phyloP scores from a whole-genome alignment of 1,140 invertebrate species.

The Drosophila insularis region DNA sequence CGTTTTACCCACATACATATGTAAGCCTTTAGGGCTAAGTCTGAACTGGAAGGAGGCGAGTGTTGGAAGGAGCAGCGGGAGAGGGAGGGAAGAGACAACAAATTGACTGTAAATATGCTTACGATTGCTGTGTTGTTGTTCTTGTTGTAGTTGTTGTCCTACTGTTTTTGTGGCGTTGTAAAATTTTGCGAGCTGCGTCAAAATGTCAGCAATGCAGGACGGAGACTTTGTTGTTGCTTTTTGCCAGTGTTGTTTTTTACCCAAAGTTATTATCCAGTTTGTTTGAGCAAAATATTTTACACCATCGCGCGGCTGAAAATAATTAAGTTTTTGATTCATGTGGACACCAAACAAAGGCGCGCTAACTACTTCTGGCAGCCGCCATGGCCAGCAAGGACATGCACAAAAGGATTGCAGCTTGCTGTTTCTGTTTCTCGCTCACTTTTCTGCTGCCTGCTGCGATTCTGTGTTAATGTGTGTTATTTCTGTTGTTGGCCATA shows the following conservation, averaged over 20 bases:
- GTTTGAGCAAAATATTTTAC: constrained; percentile 61
- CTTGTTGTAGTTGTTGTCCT: constrained; percentile 27
- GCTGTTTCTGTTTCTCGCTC: constrained; percentile 14
- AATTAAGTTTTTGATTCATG: constrained; percentile 81
- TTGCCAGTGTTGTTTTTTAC: constrained; percentile 22
- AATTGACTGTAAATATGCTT: constrained; percentile 78
- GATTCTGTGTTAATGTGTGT: constrained; percentile 22
- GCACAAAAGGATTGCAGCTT: constrained; percentile 39
- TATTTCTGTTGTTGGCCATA: constrained; percentile 37
- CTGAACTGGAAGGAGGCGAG: neutral
- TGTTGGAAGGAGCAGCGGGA: neutral
- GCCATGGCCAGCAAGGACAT: constrained; percentile 33
- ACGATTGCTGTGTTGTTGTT: constrained; percentile 48
- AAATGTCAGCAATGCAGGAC: constrained; percentile 55
- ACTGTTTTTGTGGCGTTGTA: constrained; percentile 52
- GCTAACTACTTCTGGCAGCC: constrained; percentile 56
- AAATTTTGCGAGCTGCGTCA: constrained; percentile 66
- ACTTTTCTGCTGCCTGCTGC: constrained; percentile 14
- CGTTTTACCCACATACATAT: constrained; percentile 5
- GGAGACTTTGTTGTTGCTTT: constrained; percentile 53
- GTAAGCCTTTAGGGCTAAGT: constrained; percentile 22
- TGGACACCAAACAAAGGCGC: constrained; percentile 68
- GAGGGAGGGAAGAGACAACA: constrained; percentile 31
- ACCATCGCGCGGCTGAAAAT: constrained; percentile 70
- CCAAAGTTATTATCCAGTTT: constrained; percentile 36